A percentile compares a stretch with the other conserved stretches of the same genome.
Conservation (phyloP, 1,140 invertebrate species). For the Drosophila repleta region DNA sequence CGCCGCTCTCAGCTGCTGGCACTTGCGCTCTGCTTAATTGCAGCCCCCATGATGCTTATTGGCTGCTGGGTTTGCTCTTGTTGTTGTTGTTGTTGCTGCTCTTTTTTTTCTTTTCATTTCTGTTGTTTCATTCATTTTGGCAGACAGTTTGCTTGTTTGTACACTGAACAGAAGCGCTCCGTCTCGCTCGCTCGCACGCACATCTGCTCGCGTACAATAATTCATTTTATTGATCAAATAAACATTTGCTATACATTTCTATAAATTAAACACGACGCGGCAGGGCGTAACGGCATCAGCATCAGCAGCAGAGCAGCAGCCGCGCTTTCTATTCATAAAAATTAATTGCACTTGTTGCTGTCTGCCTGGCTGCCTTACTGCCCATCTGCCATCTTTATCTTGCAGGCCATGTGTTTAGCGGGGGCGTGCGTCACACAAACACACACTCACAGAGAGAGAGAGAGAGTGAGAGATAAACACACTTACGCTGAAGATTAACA, state of each 20-base stretch:
- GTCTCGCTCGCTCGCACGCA: slow-evolving; percentile 18
- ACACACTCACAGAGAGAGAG: slow-evolving; percentile 1
- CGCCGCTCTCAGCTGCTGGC: slow-evolving; percentile 23
- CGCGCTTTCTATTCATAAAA: slow-evolving; percentile 73
- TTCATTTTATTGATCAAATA: slow-evolving; percentile 82
- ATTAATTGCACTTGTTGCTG: slow-evolving; percentile 75
- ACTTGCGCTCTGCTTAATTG: slow-evolving; percentile 53
- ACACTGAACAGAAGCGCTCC: slow-evolving; percentile 23
- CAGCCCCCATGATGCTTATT: slow-evolving; percentile 21
- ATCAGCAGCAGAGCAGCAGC: slow-evolving; percentile 18
- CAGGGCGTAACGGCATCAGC: slow-evolving; percentile 59
- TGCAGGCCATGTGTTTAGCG: slow-evolving; percentile 18
- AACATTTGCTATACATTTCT: slow-evolving; percentile 79
- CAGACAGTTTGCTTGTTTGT: slow-evolving; percentile 58
- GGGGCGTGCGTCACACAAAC: slow-evolving; percentile 23
- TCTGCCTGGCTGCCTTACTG: slow-evolving; percentile 13
- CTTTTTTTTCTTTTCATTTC: slow-evolving; percentile 48
- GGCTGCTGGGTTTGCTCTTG: slow-evolving; percentile 14
- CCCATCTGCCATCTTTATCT: slow-evolving; percentile 19
- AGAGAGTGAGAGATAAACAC: neutral
- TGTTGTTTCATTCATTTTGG: slow-evolving; percentile 65
- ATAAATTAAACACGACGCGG: slow-evolving; percentile 74
- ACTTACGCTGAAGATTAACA: slow-evolving; percentile 37
- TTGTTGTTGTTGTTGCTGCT: slow-evolving; percentile 40
- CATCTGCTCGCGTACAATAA: slow-evolving; percentile 64